These are phyloP conservation scores for Galemys pyrenaicus DNA, from an alignment of 2,113 vertebrate genomes.

Conservation along the genomic window DNA sequence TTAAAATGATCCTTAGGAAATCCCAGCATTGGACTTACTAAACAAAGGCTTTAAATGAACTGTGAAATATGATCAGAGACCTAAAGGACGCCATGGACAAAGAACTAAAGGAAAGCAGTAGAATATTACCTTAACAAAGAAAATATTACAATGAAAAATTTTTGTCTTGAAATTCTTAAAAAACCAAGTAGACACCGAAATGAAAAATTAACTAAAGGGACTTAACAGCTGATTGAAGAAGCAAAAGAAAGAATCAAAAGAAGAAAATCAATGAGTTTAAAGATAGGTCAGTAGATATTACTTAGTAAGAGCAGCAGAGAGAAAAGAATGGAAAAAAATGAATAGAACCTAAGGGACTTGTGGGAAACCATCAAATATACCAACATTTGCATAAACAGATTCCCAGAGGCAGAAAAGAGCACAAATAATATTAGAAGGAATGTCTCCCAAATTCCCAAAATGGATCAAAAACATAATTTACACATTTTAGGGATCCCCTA, in stretches of 20 bases:
- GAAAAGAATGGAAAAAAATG: neutral
- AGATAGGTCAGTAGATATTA: neutral
- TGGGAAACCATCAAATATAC: neutral
- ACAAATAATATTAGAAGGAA: neutral
- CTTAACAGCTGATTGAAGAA: neutral
- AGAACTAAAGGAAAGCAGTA: slow-evolving; percentile 17
- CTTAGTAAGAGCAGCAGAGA: neutral
- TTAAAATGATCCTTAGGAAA: neutral
- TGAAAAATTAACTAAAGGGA: neutral
- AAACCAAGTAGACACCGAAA: neutral
- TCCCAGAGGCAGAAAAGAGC: neutral
- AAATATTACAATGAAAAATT: neutral
- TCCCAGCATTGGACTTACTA: neutral
- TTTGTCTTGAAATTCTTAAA: neutral
- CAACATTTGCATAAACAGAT: neutral
- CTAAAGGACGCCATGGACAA: neutral
- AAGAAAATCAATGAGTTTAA: neutral
- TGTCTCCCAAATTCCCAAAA: neutral
- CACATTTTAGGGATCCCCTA: neutral
- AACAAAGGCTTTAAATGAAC: slow-evolving; percentile 23
- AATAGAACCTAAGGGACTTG: neutral
- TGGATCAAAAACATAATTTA: neutral
- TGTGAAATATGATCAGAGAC: neutral
- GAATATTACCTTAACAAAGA: neutral
- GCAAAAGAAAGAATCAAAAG: neutral